A percentile compares a stretch with the other conserved stretches of the same genome.
Evolutionary conservation across 2,113 vertebrate genomes (phyloP).

Genomic region (Amazona vittata): DNA sequence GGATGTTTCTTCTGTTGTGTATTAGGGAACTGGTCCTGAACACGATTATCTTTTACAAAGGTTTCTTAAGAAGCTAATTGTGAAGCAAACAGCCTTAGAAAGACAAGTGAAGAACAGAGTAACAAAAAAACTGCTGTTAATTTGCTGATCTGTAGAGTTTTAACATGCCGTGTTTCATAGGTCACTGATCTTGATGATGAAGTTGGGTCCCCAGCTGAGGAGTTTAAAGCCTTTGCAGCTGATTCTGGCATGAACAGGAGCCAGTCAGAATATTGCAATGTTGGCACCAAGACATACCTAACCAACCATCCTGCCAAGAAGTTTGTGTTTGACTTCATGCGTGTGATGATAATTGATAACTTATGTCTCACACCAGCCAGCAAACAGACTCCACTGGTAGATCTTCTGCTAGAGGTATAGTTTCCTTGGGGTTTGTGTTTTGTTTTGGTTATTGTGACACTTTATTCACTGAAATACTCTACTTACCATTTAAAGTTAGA

Average conservation of each 20-base stretch:
- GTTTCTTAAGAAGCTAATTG: not conserved
- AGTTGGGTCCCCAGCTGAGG: constrained; percentile 92
- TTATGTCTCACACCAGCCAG: constrained; percentile 92
- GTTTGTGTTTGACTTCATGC: constrained; percentile 98
- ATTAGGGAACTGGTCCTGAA: not conserved
- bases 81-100: not conserved
- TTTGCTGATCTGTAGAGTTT: not conserved
- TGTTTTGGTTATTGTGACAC: not conserved
- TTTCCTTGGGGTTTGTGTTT: not conserved
- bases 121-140: not conserved
- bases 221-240: constrained; percentile 91
- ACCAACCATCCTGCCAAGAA: constrained; percentile 98
- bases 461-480: not conserved
- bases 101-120: not conserved
- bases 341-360: constrained; percentile 97
- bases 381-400: constrained; percentile 95
- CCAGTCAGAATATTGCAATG: constrained; percentile 97
- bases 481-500: not conserved
- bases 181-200: constrained; percentile 96
- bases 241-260: constrained; percentile 98
- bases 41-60: not conserved
- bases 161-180: constrained; percentile 62
- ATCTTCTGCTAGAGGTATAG: constrained; percentile 92
- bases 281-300: constrained; percentile 95
- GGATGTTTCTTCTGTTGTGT: not conserved